Percentiles rank a stretch among this genome's conserved stretches.
phyloP scores from a whole-genome alignment of 1,140 invertebrate genomes.

The Brachystomella parvula region DNA sequence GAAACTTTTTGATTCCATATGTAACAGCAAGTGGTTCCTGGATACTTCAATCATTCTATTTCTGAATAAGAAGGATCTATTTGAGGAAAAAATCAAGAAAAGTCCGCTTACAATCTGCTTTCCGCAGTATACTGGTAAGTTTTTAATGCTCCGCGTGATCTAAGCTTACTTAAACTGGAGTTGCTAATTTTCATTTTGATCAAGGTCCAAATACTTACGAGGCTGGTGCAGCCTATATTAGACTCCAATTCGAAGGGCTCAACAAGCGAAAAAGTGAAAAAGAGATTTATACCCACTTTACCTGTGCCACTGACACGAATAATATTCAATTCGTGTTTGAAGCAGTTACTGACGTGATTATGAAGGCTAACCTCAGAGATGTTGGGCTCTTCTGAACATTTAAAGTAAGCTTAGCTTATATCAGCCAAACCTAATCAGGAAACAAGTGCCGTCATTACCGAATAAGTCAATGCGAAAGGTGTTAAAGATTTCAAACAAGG shows the following conservation, averaged over 20 bases:
- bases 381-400: slow-evolving; percentile 70
- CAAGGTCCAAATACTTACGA: slow-evolving; percentile 74
- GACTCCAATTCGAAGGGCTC: slow-evolving; percentile 78
- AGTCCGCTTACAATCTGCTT: slow-evolving; percentile 92
- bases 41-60: slow-evolving; percentile 97
- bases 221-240: slow-evolving; percentile 77
- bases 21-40: slow-evolving; percentile 96
- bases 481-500: too few species aligned
- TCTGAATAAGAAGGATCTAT: slow-evolving; percentile 94
- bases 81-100: slow-evolving; percentile 83
- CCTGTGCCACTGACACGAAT: slow-evolving; percentile 82
- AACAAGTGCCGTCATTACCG: too few species aligned
- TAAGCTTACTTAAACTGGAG: slow-evolving; percentile 10
- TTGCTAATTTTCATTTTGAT: slow-evolving; percentile 23
- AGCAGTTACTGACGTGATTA: slow-evolving; percentile 84
- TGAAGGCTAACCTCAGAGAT: slow-evolving; percentile 87
- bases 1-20: slow-evolving; percentile 93
- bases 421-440: too few species aligned
- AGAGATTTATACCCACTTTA: slow-evolving; percentile 87
- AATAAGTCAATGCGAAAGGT: too few species aligned
- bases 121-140: slow-evolving; percentile 77
- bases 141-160: slow-evolving; percentile 19
- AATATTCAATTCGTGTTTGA: slow-evolving; percentile 90
- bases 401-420: too few species aligned
- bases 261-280: slow-evolving; percentile 79